Evolutionary conservation across 2,113 vertebrate genomes (phyloP), one percentile per base, ranked within the genome.

Genomic region (Hiodon alosoides): DNA sequence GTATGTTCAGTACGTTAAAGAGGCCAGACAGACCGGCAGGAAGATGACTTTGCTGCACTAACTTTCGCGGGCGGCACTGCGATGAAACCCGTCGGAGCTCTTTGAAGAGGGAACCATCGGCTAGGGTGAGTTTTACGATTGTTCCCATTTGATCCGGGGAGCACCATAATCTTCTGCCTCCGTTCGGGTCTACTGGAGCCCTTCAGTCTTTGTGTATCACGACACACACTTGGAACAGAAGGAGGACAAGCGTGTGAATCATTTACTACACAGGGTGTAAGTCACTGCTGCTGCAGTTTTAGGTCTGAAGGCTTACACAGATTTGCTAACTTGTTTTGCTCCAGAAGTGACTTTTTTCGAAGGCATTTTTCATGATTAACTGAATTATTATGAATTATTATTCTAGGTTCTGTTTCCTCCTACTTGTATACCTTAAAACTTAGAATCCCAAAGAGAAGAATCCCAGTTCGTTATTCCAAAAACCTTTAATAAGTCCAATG

Each of bases 1-100:
- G 31, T 31, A 84, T 75, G 81, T 83, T 77, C 72, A 72, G 83
- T 69, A 81, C 82, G 84, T 86, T 84, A 62, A 58, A 62, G 74
- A n/a, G 46, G 67, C 74, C 60, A 72, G 69, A 67, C 47, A 0
- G 75, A 51, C 55, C 62, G 9, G 69, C 11, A 55, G 75, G 9
- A 61, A 66, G 16, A 71, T 69, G 55, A 31, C 74, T 57, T 14
- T 11, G 61, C 68, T 16, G 52, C 52, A 46, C 60, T 50, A 51
- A 16, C 31, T 66, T 46, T 57, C 2, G 31, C 31, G 31, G 31
- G 53, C 46, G 55, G 8, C 5, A 7, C 54, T 50, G 1, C 46
- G 7, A 67, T 57, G 62, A 67, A 48, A 67, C 6, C 13, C 4
- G 46, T 31, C 52, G 53, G 70, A 58, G 64, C 62, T 16, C 70